Base-by-base conservation (phyloP, 2,888 invertebrate species). In the Steinernema hermaphroditum region DNA sequence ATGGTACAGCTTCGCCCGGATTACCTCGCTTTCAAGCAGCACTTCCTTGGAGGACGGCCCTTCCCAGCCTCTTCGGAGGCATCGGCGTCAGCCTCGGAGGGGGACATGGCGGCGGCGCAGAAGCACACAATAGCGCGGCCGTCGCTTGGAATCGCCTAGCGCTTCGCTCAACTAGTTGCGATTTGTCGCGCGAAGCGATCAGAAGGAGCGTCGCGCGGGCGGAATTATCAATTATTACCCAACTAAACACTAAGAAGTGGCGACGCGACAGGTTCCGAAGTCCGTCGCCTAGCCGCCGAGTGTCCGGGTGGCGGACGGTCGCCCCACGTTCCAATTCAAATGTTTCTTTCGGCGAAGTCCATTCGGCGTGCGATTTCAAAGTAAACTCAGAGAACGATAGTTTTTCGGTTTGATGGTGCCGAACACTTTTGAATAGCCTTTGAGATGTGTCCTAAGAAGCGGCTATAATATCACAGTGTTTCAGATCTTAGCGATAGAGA, bases 181-280 rank as follows among this genome's bases (percentile, higher is more conserved):
- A 46, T 46, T 46, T 46, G 46, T 46, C 46, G 46, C 46, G 46
- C 46, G 43, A 41, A 41, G 43, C 43, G 46, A 54, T 54, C 54
- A 27, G 54, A 54, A 54, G 54, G 24, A 54, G 54, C 22, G 54
- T 27, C 54, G 24, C 6, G 49, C 54, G 19, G 27, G 14, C 12
- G 54, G 54, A 54, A 54, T 54, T 54, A 54, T 54, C 54, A 54
- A 54, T 54, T 54, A 54, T 54, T 54, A 54, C 54, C 54, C 54
- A 54, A 54, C 54, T 4, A 6, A 24, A n/a, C n/a, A 6, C 24
- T 27, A 22, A 54, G 54, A 22, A 54, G 54, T 27, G 54, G 54
- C 9, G 54, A 16, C 46, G 54, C 49, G 54, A 54, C 54, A 54
- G 54, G 54, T 54, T 54, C 54, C 54, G 54, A 4, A 41, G 43